These are phyloP conservation scores for Zeuzera pyrina DNA, from an alignment of 2,888 invertebrate species.

Conservation along the genomic window DNA sequence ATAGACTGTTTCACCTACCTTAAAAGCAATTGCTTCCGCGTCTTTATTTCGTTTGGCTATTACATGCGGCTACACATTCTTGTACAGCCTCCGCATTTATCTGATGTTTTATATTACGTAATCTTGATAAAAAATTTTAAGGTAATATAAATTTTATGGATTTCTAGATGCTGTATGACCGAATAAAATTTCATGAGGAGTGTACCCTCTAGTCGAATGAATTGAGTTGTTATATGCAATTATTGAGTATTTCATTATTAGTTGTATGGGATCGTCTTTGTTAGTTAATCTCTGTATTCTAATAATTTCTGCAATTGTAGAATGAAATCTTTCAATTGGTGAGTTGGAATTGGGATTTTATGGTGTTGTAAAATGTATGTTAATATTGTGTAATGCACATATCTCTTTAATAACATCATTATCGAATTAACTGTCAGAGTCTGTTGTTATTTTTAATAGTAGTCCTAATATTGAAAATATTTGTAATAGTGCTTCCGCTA, in stretches of 20 bases:
- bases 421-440: constrained; percentile 20
- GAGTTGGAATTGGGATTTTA: constrained; percentile 19
- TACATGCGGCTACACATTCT: not conserved
- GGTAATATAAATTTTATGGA: constrained; percentile 24
- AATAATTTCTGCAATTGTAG: constrained; percentile 7
- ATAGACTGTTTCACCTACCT: constrained; percentile 9
- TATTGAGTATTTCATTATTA: constrained; percentile 19
- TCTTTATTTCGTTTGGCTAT: not conserved
- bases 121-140: constrained; percentile 72
- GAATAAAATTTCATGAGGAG: constrained; percentile 21
- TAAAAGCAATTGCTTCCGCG: not conserved
- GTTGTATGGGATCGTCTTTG: constrained; percentile 14
- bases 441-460: constrained; percentile 20
- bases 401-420: constrained; percentile 21
- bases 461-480: constrained; percentile 17
- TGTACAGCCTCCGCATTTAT: constrained; percentile 16
- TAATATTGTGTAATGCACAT: constrained; percentile 7
- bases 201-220: constrained; percentile 21
- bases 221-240: constrained; percentile 22
- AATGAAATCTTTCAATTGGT: constrained; percentile 17
- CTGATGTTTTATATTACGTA: constrained; percentile 79
- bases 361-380: constrained; percentile 17
- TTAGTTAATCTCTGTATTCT: constrained; percentile 13
- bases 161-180: constrained; percentile 22
- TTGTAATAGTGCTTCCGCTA: constrained; percentile 16